Evolutionary conservation across 92 coral and sea anemone genomes (phyloP), one percentile per base, ranked within the genome.

Genomic region (Phenganax stokvisi): DNA sequence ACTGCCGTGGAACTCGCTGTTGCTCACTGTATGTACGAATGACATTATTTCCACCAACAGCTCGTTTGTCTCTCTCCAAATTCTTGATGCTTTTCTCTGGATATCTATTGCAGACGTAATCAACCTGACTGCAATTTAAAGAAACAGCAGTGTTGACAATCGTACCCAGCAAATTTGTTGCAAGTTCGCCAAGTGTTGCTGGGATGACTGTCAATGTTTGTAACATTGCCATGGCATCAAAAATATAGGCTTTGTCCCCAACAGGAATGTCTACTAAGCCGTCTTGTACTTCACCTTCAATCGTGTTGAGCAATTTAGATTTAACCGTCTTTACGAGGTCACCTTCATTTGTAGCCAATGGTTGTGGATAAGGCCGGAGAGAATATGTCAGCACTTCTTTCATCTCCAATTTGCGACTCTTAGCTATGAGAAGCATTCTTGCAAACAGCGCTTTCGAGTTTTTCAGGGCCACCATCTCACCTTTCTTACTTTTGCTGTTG

Each of bases 321-420:
- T 85, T 85, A 51, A 70, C 80, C 28, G 88, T 85, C 74, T 85
- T 85, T 53, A 72, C 61, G n/a, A 83, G 85, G 60, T 77, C 80
- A 56, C 88, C 88, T 84, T 85, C 88, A 81, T 54, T 72, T 55
- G 83, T 88, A 64, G 84, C 86, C 62, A 85, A 83, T 54, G 87
- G 85, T 64, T 79, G 75, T 27, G 86, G 91, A 16, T 81, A 84
- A 55, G 91, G 82, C 54, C 89, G 86, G 25, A 85, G 79, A 29
- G 89, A 84, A 37, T 85, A 86, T 20, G 62, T 68, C 58, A 88
- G 57, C 11, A 85, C 84, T 13, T 82, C 86, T 83, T 77, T 58
- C 85, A 85, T 85, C n/a, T 85, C 85, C 25, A 77, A 70, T 74
- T 85, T 77, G 75, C 91, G 73, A 76, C 86, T 85, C 85, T 79